These are phyloP conservation scores for Channallabes apus DNA, from an alignment of 2,797 vertebrate genomes.

Conservation along the genomic window DNA sequence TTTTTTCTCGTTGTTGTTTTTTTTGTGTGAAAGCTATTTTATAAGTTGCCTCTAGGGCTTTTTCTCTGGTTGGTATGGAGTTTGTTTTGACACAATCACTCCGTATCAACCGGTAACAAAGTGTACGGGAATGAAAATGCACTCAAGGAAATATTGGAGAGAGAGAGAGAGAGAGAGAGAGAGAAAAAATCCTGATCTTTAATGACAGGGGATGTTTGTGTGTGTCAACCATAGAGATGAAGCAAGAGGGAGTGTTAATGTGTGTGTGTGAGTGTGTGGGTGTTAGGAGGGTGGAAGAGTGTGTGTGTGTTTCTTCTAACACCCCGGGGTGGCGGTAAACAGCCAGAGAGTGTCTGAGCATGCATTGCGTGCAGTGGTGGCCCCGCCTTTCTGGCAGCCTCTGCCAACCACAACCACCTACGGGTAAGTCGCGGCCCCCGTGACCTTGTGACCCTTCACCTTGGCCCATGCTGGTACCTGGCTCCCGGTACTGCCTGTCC, in stretches of 20 bases:
- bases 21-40: background rate
- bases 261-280: conserved; percentile 17
- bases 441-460: conserved; percentile 52
- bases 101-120: conserved; percentile 7
- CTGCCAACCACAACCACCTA: conserved; percentile 53
- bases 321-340: conserved; percentile 55
- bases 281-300: background rate
- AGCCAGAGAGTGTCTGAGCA: conserved; percentile 53
- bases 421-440: conserved; percentile 51
- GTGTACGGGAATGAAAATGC: background rate
- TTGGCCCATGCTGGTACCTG: conserved; percentile 34
- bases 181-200: background rate
- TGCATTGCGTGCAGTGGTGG: conserved; percentile 55
- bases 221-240: conserved; percentile 19
- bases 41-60: background rate
- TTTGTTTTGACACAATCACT: conserved; percentile 32
- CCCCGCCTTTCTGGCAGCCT: conserved; percentile 46
- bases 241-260: conserved; percentile 26
- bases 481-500: conserved; percentile 6
- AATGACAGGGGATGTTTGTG: conserved; percentile 28
- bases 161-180: too few relatives aligned
- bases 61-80: background rate
- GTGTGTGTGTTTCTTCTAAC: conserved; percentile 46
- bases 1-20: background rate
- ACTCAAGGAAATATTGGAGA: background rate